phyloP scores from a whole-genome alignment of 2,113 vertebrate genomes.

The Capreolus pygargus region DNA sequence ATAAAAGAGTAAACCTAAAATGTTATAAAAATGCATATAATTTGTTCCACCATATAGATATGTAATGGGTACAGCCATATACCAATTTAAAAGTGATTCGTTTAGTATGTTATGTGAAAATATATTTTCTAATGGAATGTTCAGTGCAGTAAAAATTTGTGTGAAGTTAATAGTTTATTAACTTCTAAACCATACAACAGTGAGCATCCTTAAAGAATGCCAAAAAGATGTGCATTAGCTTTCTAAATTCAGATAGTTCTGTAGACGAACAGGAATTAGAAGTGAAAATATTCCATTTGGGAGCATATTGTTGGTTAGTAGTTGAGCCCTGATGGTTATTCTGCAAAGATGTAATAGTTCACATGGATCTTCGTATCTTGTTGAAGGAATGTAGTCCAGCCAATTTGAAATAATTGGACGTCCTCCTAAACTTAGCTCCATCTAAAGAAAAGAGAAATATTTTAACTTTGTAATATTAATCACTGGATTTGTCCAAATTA shows the following conservation, averaged over 20 bases:
- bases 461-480: constrained; percentile 23
- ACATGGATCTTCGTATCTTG: constrained; percentile 73
- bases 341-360: constrained; percentile 75
- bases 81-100: not conserved
- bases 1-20: not conserved
- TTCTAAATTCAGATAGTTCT: constrained; percentile 77
- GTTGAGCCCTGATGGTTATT: constrained; percentile 67
- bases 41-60: not conserved
- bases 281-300: constrained; percentile 76
- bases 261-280: constrained; percentile 65
- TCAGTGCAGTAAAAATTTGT: constrained; percentile 4
- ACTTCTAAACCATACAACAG: constrained; percentile 31
- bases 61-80: not conserved
- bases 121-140: constrained; percentile 1
- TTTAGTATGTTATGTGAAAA: not conserved
- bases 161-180: constrained; percentile 69
- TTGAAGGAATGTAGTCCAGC: constrained; percentile 74
- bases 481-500: not conserved
- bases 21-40: not conserved
- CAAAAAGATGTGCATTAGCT: constrained; percentile 46
- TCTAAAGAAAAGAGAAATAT: constrained; percentile 59
- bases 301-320: constrained; percentile 69
- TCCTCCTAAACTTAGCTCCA: constrained; percentile 65
- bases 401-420: constrained; percentile 70
- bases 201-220: constrained; percentile 31